Conservation (phyloP, 2,797 vertebrate genomes). For the Pseudomugil gertrudae region DNA sequence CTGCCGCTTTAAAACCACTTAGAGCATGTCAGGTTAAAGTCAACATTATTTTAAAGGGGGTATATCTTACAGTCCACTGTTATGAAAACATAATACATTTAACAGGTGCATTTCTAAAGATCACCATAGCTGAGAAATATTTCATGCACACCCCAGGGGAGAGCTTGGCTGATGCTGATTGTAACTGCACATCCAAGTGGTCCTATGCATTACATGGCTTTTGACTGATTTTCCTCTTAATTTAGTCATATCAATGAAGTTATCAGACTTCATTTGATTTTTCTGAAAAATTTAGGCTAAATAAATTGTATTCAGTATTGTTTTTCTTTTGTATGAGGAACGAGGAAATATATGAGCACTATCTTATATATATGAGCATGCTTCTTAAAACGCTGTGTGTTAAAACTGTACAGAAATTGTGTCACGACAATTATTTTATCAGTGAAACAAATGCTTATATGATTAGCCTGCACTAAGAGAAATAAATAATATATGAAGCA, state of each 20-base stretch:
- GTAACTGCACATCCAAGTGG: constrained; percentile 22
- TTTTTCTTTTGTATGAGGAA: constrained; percentile 10
- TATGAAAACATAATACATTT: constrained; percentile 74
- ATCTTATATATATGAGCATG: no score
- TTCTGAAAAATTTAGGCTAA: constrained; percentile 18
- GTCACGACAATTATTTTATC: constrained; percentile 14
- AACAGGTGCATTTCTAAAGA: constrained; percentile 68
- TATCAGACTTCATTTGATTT: constrained; percentile 8
- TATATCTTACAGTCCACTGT: constrained; percentile 66
- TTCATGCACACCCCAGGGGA: constrained; percentile 48
- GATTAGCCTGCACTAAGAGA: constrained; percentile 42
- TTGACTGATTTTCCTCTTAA: constrained; percentile 38
- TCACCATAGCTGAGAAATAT: constrained; percentile 50
- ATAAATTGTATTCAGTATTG: constrained; percentile 18
- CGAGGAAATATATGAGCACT: constrained; percentile 39
- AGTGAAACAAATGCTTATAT: constrained; percentile 43
- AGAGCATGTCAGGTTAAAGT: constrained; percentile 79
- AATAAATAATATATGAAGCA: constrained; percentile 58
- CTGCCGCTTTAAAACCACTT: constrained; percentile 79
- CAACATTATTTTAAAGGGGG: constrained; percentile 76
- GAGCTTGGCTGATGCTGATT: constrained; percentile 17
- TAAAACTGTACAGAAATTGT: constrained; percentile 17
- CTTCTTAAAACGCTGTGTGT: constrained; percentile 34
- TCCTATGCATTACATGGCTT: background rate
- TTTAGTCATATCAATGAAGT: background rate